Conservation (phyloP, 2,113 vertebrate species). For the Otus sunia region DNA sequence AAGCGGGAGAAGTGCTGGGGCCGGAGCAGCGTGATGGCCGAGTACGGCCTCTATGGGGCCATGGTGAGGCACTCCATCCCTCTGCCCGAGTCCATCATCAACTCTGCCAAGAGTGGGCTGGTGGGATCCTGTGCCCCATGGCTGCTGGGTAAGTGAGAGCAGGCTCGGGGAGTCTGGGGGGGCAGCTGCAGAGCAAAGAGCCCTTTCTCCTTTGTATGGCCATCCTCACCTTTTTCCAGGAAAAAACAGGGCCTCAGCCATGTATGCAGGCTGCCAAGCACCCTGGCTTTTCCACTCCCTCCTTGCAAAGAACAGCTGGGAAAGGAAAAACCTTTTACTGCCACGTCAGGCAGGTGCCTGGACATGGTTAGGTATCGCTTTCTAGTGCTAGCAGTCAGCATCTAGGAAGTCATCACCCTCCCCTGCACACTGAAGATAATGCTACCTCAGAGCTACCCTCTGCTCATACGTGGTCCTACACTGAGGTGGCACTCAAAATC, state of each 20-base stretch:
- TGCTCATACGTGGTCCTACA: not conserved
- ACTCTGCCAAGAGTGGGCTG: constrained; percentile 86
- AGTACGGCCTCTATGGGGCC: constrained; percentile 93
- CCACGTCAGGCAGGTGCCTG: not conserved
- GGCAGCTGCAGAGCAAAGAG: accelerated
- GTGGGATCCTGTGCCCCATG: constrained; percentile 91
- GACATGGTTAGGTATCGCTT: accelerated
- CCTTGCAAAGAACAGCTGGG: not conserved
- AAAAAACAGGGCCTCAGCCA: accelerated
- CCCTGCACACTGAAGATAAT: not conserved
- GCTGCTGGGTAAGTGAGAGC: constrained; percentile 87
- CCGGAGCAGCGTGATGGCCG: constrained; percentile 94
- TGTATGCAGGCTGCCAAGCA: accelerated
- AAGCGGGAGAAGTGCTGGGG: constrained; percentile 97
- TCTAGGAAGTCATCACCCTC: not conserved
- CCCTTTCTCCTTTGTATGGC: not conserved
- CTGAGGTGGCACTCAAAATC: not conserved
- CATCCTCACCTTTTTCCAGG: not conserved
- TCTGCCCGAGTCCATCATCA: constrained; percentile 88
- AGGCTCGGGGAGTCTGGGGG: no score
- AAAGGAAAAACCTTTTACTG: not conserved
- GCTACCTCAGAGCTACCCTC: not conserved
- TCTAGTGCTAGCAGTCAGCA: not conserved
- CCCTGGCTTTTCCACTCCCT: not conserved
- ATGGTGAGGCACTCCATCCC: constrained; percentile 98